These are phyloP conservation scores for Luehdorfia chinensis DNA, from an alignment of 1,140 invertebrate species.

Conservation along the genomic window DNA sequence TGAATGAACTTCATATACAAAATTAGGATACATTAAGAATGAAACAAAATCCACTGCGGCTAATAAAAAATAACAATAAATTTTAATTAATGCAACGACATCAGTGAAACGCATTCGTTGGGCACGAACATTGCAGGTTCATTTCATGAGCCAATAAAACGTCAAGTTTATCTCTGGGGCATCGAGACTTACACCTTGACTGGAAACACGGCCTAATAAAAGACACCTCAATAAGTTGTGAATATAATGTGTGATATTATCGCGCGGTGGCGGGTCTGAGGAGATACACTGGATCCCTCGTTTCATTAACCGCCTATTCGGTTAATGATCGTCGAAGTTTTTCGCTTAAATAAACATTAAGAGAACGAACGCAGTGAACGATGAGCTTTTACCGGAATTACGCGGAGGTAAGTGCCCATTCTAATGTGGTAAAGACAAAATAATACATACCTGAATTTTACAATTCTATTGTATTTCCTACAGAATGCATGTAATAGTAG, in stretches of 20 bases:
- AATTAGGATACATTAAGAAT: no score
- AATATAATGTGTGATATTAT: conserved; percentile 56
- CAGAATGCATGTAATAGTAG: no score
- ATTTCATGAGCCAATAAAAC: conserved; percentile 36
- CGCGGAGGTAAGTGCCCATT: conserved; percentile 50
- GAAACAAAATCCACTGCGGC: no score
- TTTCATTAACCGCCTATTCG: conserved; percentile 61
- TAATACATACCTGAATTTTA: no score
- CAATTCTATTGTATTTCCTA: no score
- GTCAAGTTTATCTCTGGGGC: conserved; percentile 36
- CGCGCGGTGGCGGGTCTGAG: conserved; percentile 21
- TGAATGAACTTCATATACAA: no score
- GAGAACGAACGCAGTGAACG: conserved; percentile 44
- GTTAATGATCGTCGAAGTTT: conserved; percentile 62
- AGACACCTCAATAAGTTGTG: conserved; percentile 45
- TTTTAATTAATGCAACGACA: conserved; percentile 9
- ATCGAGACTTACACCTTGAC: conserved; percentile 41
- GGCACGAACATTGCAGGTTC: conserved; percentile 13
- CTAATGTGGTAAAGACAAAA: conserved; percentile 41
- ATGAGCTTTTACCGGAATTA: conserved; percentile 65
- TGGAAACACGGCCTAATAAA: conserved; percentile 45
- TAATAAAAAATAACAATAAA: not conserved
- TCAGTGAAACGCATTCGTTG: conserved; percentile 4
- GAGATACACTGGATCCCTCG: conserved; percentile 44
- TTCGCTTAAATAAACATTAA: conserved; percentile 70